Conservation (phyloP, 2,888 invertebrate species). For the Helicoverpa assulta region DNA sequence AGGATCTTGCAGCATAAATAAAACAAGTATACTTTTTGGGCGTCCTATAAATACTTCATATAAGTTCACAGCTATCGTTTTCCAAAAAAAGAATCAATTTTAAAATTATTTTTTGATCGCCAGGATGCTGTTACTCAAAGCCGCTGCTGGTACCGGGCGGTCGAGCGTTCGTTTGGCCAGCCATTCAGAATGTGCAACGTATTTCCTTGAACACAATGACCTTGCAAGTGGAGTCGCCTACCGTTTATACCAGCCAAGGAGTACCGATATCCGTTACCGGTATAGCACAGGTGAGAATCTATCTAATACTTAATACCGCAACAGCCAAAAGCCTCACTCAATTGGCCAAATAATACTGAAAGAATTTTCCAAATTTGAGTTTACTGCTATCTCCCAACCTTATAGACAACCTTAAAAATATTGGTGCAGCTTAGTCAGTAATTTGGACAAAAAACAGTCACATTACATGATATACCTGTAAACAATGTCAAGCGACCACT, state of each 20-base stretch:
- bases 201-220: slow-evolving; percentile 99
- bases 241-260: slow-evolving; percentile 98
- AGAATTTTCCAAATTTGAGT: too few relatives aligned
- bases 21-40: too few relatives aligned
- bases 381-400: too few relatives aligned
- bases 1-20: too few relatives aligned
- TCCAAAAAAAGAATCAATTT: not conserved
- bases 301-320: not conserved
- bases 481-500: not conserved
- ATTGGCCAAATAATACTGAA: too few relatives aligned
- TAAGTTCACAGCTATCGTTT: not conserved
- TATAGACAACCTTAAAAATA: too few relatives aligned
- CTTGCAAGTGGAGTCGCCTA: slow-evolving; percentile 98
- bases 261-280: slow-evolving; percentile 99
- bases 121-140: slow-evolving; percentile 98
- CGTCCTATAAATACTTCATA: too few relatives aligned
- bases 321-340: too few relatives aligned
- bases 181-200: slow-evolving; percentile 96
- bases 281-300: slow-evolving; percentile 96
- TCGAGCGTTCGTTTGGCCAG: slow-evolving; percentile 99
- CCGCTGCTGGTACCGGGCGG: slow-evolving; percentile 98
- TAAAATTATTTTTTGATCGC: slow-evolving; percentile 38
- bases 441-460: too few relatives aligned
- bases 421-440: too few relatives aligned
- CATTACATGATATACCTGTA: not conserved